phyloP scores from a whole-genome alignment of 2,888 invertebrate species.

The Drosophila sordidapex region DNA sequence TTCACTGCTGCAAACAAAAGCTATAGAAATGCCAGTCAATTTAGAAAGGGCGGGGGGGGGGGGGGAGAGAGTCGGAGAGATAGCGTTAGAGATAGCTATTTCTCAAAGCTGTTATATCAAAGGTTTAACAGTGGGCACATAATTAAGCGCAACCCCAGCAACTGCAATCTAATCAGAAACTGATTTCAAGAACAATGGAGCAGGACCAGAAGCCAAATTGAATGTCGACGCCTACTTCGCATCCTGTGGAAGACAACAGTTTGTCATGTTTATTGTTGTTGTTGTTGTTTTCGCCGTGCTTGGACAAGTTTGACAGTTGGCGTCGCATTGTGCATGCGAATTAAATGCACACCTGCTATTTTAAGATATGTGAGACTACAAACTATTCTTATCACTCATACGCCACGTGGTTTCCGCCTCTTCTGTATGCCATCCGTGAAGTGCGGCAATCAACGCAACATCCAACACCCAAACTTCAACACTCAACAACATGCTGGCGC shows the following conservation, averaged over 20 bases:
- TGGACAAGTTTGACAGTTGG: not conserved
- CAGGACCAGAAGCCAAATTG: not conserved
- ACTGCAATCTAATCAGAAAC: constrained; percentile 55
- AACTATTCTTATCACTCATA: constrained; percentile 33
- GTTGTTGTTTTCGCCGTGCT: not conserved
- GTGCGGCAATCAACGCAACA: constrained; percentile 22
- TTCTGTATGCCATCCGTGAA: constrained; percentile 15
- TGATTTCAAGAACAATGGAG: constrained; percentile 51
- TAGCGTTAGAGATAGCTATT: not conserved
- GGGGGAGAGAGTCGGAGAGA: not conserved
- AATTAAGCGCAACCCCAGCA: constrained; percentile 36
- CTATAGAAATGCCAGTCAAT: constrained; percentile 10
- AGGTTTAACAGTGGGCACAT: constrained; percentile 9
- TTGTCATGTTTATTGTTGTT: not conserved
- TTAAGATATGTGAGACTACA: not conserved
- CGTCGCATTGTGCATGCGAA: not conserved
- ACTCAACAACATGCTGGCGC: constrained; percentile 40
- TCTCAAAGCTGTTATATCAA: not conserved
- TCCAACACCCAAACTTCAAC: not conserved
- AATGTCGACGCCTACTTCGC: not conserved
- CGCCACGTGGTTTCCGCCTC: constrained; percentile 14
- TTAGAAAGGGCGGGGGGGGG: not conserved
- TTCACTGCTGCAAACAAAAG: constrained; percentile 40
- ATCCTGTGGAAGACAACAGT: not conserved
- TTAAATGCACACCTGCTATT: constrained; percentile 20